Evolutionary conservation across 1,140 invertebrate species (phyloP), one percentile per base, ranked within the genome.

Genomic region (Cotesia typhae): DNA sequence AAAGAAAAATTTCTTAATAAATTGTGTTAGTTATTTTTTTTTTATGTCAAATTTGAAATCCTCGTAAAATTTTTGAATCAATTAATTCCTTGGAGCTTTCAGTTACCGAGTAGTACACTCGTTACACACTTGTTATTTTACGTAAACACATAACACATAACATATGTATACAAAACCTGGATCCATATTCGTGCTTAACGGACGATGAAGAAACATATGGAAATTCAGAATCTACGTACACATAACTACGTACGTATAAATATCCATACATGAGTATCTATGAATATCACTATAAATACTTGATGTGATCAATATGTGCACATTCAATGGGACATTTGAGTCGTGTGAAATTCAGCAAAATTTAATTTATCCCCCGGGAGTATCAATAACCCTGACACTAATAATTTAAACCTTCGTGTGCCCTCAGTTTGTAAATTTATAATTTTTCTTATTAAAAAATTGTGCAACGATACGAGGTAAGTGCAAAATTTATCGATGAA

Each of bases 151-250:
- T 47, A 47, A 47, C 41, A 47, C 10, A 10, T 10, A 47, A 5
- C 57, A 59, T 59, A 14, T 20, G 60, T 61, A 12, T 51, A 10
- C 64, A 51, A 20, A 20, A 59, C 20, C 17, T 47, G 14, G 38
- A 66, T 66, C 38, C 14, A 66, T 66, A 66, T 66, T 66, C 36
- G n/a, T 52, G 64, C 28, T 66, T 66, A 66, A 66, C 36, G 10
- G 38, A 51, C 38, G 64, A 47, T 66, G 36, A 66, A 51, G 14
- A 47, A 66, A 64, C 38, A 38, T 17, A 17, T 20, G 36, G 64
- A 47, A 20, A 59, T 59, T 28, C 28, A 28, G 28, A 28, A 28
- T 28, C 28, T 28, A 28, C 28, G 28, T 28, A 28, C 28, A 28
- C 28, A 28, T 28, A 28, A 28, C 17, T 66, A 14, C 47, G 47